Conservation (phyloP, 2,888 invertebrate species). For the Chrysopilus asiliformis region DNA sequence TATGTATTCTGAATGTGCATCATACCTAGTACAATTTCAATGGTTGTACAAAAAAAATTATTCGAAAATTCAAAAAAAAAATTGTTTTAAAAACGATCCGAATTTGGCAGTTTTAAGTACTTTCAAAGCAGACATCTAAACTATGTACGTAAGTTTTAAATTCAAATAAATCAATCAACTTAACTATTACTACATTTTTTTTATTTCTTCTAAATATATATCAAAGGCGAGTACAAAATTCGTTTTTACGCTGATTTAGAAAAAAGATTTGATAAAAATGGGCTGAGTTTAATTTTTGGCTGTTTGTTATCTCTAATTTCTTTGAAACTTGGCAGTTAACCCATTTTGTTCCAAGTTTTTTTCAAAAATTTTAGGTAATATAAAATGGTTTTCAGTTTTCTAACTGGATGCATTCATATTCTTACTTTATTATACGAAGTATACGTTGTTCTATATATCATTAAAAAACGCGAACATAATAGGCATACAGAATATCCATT, state of each 20-base stretch:
- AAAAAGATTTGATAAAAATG: neutral
- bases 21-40: neutral
- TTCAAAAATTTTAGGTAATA: no score
- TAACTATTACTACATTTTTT: slow-evolving; percentile 1
- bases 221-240: neutral
- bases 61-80: neutral
- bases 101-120: no score
- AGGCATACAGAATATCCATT: no score
- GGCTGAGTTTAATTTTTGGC: neutral
- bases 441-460: no score
- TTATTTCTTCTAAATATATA: neutral
- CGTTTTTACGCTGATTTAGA: no score
- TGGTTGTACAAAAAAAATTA: neutral
- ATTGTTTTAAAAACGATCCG: neutral
- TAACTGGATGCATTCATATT: no score
- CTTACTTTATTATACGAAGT: no score
- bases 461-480: no score
- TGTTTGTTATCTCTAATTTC: neutral
- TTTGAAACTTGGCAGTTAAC: no score
- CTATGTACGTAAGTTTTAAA: slow-evolving; percentile 1
- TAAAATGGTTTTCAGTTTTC: no score
- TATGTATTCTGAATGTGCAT: neutral
- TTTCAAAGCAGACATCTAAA: no score
- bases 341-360: no score
- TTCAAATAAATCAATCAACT: neutral